Percentiles rank a stretch among this genome's conserved stretches.
Evolutionary conservation across 2,113 vertebrate species (phyloP).

Genomic region (Phocoena phocoena): DNA sequence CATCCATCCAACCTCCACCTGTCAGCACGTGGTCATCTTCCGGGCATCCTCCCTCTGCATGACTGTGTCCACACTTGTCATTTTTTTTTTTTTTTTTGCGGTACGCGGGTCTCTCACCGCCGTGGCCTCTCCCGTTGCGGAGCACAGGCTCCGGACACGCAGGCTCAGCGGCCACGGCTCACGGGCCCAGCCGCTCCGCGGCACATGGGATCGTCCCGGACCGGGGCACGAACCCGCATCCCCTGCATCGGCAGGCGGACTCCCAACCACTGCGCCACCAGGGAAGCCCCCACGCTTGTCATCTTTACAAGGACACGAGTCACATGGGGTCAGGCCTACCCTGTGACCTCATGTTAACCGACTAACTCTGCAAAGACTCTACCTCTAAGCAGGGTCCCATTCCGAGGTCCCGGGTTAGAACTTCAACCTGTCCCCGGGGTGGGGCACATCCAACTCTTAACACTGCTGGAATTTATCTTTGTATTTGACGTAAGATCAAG

Average conservation of each 20-base stretch:
- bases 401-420: background rate
- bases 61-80: background rate
- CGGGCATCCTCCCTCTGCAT: background rate
- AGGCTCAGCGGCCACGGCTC: no score
- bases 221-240: no score
- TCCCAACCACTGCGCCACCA: no score
- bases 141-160: no score
- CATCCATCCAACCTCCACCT: background rate
- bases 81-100: no score
- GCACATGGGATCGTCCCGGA: no score
- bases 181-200: no score
- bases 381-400: background rate
- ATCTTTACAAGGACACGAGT: background rate
- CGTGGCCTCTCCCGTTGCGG: no score
- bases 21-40: background rate
- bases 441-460: no score
- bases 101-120: no score
- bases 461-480: accelerated
- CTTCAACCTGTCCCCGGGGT: no score
- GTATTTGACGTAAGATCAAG: accelerated
- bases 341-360: background rate
- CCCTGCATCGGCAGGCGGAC: no score
- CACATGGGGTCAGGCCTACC: background rate
- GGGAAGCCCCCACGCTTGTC: background rate
- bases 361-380: background rate